Evolutionary conservation across 2,113 vertebrate genomes (phyloP).

Genomic region (Rhizomys pruinosus): DNA sequence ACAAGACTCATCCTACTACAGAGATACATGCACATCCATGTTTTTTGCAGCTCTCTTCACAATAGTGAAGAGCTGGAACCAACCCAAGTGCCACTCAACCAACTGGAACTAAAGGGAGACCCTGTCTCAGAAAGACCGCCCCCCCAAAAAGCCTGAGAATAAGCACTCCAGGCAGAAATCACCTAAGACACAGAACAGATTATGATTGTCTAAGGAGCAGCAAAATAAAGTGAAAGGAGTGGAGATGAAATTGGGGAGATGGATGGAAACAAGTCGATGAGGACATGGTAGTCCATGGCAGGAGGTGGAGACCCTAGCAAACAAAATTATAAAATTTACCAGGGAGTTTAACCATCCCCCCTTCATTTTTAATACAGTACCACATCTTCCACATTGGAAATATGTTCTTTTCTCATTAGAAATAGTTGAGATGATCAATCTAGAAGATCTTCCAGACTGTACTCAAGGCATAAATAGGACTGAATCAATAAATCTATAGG

Average conservation of each 20-base stretch:
- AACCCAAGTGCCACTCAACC: too few species aligned
- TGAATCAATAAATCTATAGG: neutral
- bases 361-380: constrained; percentile 21
- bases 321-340: constrained; percentile 12
- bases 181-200: neutral
- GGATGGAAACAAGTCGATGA: neutral
- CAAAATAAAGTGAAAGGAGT: neutral
- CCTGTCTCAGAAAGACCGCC: too few species aligned
- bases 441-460: neutral
- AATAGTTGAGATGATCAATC: neutral
- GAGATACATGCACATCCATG: too few species aligned
- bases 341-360: neutral
- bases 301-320: neutral
- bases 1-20: too few species aligned
- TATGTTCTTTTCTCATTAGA: neutral
- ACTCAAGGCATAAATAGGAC: neutral
- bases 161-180: neutral
- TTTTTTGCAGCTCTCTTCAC: too few species aligned
- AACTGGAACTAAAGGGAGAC: too few species aligned
- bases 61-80: too few species aligned
- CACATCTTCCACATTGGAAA: constrained; percentile 5
- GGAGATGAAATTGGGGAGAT: neutral
- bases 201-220: neutral
- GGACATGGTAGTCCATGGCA: neutral
- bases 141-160: too few species aligned